Conservation (phyloP, 2,113 vertebrate species). For the Poeciliopsis turrubarensis region DNA sequence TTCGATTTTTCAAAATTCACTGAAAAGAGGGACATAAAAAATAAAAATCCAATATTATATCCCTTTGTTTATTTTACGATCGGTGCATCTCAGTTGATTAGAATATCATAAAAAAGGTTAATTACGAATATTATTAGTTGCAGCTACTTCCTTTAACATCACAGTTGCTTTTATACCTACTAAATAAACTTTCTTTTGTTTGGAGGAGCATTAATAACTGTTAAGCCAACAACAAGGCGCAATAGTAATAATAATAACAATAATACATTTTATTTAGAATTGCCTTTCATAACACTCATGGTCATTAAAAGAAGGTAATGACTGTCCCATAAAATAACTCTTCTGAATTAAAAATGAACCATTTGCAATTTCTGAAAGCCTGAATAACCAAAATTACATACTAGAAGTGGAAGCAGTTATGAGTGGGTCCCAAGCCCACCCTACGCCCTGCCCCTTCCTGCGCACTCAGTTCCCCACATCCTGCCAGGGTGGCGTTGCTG, state of each 20-base stretch:
- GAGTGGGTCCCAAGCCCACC: too few relatives aligned
- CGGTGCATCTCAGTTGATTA: background rate
- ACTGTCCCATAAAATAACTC: background rate
- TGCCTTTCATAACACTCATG: too few relatives aligned
- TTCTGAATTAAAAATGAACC: background rate
- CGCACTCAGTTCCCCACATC: too few relatives aligned
- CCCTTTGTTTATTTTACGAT: slow-evolving; percentile 55
- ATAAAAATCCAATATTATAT: slow-evolving; percentile 45
- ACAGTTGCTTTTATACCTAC: background rate
- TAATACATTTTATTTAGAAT: too few relatives aligned
- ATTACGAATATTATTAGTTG: background rate
- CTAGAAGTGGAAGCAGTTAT: too few relatives aligned
- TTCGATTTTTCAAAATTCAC: slow-evolving; percentile 34
- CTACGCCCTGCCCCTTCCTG: too few relatives aligned
- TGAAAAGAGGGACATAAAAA: slow-evolving; percentile 25
- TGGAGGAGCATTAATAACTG: background rate
- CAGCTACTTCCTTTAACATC: background rate
- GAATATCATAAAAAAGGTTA: background rate
- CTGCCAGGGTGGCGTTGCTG: too few relatives aligned
- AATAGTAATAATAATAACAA: too few relatives aligned
- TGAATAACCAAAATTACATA: background rate
- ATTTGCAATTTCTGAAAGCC: background rate
- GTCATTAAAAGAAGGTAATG: too few relatives aligned
- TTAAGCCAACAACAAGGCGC: background rate
- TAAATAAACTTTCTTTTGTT: too few relatives aligned